These are phyloP conservation scores for Electrophaes corylata DNA, from an alignment of 2,888 invertebrate genomes.

Conservation along the genomic window DNA sequence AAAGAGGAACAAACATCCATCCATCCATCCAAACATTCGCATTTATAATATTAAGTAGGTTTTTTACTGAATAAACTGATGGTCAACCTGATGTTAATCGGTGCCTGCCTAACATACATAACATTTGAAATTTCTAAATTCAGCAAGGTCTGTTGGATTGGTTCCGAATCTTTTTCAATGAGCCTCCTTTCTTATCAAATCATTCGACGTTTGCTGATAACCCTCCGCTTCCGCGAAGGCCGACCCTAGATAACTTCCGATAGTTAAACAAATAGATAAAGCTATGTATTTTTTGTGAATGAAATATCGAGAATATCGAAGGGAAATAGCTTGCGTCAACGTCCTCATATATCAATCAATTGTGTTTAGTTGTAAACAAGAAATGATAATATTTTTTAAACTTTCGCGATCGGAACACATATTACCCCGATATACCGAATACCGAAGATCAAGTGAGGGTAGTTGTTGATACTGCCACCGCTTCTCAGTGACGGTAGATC, in stretches of 20 bases:
- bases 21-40: no score
- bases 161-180: slow-evolving; percentile 3
- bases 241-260: slow-evolving; percentile 56
- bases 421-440: no score
- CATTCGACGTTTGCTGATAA: slow-evolving; percentile 47
- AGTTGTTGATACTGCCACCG: no score
- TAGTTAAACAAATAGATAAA: slow-evolving; percentile 51
- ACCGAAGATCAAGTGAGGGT: no score
- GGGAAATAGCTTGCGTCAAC: slow-evolving; percentile 4
- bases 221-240: slow-evolving; percentile 59
- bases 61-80: no score
- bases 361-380: not conserved
- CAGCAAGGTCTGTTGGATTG: not conserved
- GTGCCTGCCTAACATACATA: no score
- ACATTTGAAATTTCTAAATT: not conserved
- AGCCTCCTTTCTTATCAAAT: slow-evolving; percentile 27
- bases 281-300: slow-evolving; percentile 49
- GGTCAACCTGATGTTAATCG: no score
- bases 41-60: no score
- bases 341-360: not conserved
- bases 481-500: no score
- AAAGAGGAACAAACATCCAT: no score
- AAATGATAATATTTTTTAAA: not conserved
- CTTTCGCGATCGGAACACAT: no score
- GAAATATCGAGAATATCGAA: slow-evolving; percentile 21